phyloP scores from a whole-genome alignment of 2,797 vertebrate genomes.

The Diplodus sargus region DNA sequence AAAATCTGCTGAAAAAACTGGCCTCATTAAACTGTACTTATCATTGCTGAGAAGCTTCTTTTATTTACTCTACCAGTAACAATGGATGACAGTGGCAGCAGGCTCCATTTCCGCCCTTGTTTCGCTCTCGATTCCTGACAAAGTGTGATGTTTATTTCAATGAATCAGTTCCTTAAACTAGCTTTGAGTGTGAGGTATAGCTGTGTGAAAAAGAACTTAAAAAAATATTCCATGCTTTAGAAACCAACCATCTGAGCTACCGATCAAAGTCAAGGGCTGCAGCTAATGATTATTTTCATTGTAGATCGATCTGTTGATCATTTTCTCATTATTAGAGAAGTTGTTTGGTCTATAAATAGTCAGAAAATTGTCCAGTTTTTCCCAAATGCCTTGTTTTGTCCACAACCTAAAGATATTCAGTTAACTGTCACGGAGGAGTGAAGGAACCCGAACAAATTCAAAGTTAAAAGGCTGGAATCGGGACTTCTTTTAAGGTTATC shows the following conservation, averaged over 20 bases:
- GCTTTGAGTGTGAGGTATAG: not conserved
- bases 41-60: constrained; percentile 13
- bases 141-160: not conserved
- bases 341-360: too few relatives aligned
- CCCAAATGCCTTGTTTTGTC: too few relatives aligned
- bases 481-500: too few relatives aligned
- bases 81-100: constrained; percentile 2
- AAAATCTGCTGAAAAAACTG: constrained; percentile 44
- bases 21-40: constrained; percentile 48
- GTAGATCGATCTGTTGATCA: too few relatives aligned
- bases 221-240: not conserved
- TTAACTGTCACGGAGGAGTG: too few relatives aligned
- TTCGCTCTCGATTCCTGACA: not conserved
- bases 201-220: too few relatives aligned
- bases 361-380: too few relatives aligned
- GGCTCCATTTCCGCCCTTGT: not conserved
- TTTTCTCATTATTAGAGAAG: too few relatives aligned
- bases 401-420: too few relatives aligned
- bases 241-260: not conserved
- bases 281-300: too few relatives aligned
- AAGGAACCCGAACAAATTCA: too few relatives aligned
- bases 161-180: not conserved
- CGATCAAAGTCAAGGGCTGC: not conserved
- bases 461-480: too few relatives aligned
- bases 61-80: constrained; percentile 1